Percentiles rank a stretch among this genome's conserved stretches.
Conservation (phyloP, 2,797 vertebrate genomes). For the Phalanger gymnotis region DNA sequence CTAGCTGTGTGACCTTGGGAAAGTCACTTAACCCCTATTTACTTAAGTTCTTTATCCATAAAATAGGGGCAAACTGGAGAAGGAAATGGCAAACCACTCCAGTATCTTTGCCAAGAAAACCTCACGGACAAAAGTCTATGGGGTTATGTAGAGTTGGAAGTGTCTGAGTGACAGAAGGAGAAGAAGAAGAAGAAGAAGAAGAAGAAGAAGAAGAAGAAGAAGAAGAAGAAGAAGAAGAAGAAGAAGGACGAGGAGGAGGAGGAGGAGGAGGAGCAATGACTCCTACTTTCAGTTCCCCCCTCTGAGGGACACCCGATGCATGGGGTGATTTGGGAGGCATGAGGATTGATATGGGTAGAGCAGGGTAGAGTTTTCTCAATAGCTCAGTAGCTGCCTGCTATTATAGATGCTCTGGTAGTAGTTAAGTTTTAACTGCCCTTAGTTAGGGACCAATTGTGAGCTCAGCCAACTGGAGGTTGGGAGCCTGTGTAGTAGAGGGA, state of each 20-base stretch:
- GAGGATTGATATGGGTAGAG: background rate
- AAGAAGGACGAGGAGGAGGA: too few species aligned
- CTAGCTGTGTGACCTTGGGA: background rate
- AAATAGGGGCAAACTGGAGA: background rate
- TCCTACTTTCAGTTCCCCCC: background rate
- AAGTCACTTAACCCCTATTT: background rate
- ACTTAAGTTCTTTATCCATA: background rate
- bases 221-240: too few species aligned
- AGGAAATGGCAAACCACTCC: background rate
- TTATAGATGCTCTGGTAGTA: background rate
- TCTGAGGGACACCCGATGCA: background rate
- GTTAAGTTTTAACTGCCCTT: background rate
- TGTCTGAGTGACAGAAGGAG: background rate
- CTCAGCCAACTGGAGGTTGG: background rate
- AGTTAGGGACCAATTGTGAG: background rate
- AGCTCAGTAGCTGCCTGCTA: too few species aligned
- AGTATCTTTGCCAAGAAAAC: background rate
- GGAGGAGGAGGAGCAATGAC: too few species aligned
- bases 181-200: too few species aligned
- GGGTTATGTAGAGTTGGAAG: background rate
- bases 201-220: too few species aligned
- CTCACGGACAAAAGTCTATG: background rate
- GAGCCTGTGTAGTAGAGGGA: background rate
- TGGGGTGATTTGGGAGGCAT: background rate
- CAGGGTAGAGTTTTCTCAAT: background rate